A percentile compares a stretch with the other conserved stretches of the same genome.
Conservation (phyloP, 2,797 vertebrate species). For the Gymnoscopelus braueri region DNA sequence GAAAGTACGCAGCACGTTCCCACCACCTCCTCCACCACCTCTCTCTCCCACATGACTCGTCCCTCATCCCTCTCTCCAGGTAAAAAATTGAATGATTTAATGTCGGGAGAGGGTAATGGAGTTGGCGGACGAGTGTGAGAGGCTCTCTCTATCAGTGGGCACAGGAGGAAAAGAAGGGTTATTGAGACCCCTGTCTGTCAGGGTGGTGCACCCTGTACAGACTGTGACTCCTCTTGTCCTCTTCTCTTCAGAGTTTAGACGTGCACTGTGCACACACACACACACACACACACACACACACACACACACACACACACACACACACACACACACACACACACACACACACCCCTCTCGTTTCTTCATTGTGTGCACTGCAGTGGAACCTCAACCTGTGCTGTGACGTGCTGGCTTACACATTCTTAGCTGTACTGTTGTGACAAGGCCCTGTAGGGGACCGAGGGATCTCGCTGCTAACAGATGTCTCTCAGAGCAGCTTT, state of each 20-base stretch:
- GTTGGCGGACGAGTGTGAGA: slow-evolving; percentile 61
- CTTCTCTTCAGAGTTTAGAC: slow-evolving; percentile 49
- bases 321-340: background rate
- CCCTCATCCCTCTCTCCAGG: slow-evolving; percentile 65
- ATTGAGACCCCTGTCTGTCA: slow-evolving; percentile 69
- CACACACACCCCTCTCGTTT: slow-evolving; percentile 49
- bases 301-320: slow-evolving; percentile 6
- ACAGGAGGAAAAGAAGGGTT: slow-evolving; percentile 53
- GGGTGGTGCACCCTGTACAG: slow-evolving; percentile 44
- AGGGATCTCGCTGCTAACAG: slow-evolving; percentile 61
- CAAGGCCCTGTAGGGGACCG: slow-evolving; percentile 57
- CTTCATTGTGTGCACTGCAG: slow-evolving; percentile 24
- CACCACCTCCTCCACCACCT: slow-evolving; percentile 3
- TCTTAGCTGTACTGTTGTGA: slow-evolving; percentile 51
- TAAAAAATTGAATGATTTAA: slow-evolving; percentile 80
- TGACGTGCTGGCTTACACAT: slow-evolving; percentile 41
- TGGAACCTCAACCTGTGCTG: slow-evolving; percentile 27
- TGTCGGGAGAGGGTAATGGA: slow-evolving; percentile 73
- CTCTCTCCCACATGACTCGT: slow-evolving; percentile 26
- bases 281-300: slow-evolving; percentile 39
- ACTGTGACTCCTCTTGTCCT: slow-evolving; percentile 58
- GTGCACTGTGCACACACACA: slow-evolving; percentile 26
- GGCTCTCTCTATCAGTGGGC: slow-evolving; percentile 55
- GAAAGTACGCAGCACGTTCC: background rate
- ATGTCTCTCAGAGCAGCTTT: slow-evolving; percentile 39